Evolutionary conservation across 1,140 invertebrate genomes (phyloP), one percentile per base, ranked within the genome.

Genomic region (Pseudomyrmex cubaensis): DNA sequence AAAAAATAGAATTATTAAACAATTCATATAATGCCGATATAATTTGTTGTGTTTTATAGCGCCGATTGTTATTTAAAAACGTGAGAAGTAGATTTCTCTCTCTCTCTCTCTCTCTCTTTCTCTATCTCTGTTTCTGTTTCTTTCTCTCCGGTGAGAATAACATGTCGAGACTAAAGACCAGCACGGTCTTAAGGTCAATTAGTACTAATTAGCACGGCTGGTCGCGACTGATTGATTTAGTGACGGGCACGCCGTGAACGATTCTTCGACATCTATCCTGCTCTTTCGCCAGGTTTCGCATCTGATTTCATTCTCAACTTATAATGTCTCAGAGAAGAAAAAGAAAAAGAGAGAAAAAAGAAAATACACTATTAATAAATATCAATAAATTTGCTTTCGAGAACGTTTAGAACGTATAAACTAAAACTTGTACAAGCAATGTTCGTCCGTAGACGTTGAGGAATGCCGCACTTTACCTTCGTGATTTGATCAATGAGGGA

Each of bases 211-310:
- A 91, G 72, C 82, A 78, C 86, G 77, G 85, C 82, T 80, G 50
- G n/a, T 50, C 25, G 52, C 85, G 46, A 63, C 44, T 87, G 89
- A 91, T 91, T 90, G 90, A 91, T 90, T 88, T 90, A 91, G 74
- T 88, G 35, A 35, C 35, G 54, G 87, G 89, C 85, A 63, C 35
- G 62, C 63, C 52, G 67, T 63, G 44, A 62, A 70, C 20, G 35
- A 67, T 52, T 80, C 44, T 87, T 52, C 70, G 56, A 73, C 82
- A 67, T 87, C 57, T 82, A 56, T 63, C 64, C 73, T 73, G 57
- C 57, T 77, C 17, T n/a, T 25, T 35, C 44, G 25, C 62, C 50
- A 15, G n/a, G 13, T 57, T 50, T 76, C 17, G 17, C 50, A 44
- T 20, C 12, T 20, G 15, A 63, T 10, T 75, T 22, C 46, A 20